Evolutionary conservation across 2,113 vertebrate genomes (phyloP).

Genomic region (Sorex araneus): DNA sequence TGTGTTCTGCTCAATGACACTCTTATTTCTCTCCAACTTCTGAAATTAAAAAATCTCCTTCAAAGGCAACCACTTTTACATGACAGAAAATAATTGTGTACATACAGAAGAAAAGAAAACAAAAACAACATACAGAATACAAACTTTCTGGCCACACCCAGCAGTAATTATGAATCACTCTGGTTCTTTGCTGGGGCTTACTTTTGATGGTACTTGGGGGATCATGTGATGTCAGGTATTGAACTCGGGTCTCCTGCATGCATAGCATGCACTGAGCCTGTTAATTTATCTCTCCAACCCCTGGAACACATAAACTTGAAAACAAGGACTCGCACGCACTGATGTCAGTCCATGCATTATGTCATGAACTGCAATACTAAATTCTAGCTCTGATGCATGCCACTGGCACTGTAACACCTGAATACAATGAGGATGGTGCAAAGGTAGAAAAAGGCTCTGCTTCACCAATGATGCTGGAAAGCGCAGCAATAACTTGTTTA

Average conservation of each 20-base stretch:
- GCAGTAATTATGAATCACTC: no score
- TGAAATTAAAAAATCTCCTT: constrained; percentile 6
- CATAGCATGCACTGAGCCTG: no score
- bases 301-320: no score
- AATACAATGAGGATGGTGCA: constrained; percentile 30
- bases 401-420: neutral
- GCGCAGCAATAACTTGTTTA: neutral
- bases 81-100: neutral
- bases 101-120: no score
- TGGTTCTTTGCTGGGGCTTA: no score
- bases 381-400: constrained; percentile 7
- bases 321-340: no score
- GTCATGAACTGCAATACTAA: neutral
- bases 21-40: neutral
- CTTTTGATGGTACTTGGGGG: no score
- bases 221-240: no score
- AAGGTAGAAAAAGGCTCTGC: constrained; percentile 57
- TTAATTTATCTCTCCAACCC: no score
- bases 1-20: constrained; percentile 33
- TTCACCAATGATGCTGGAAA: constrained; percentile 64
- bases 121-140: neutral
- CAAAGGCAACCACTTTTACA: constrained; percentile 23
- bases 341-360: constrained; percentile 18
- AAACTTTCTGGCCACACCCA: neutral
- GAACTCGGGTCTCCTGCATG: no score